phyloP scores from a whole-genome alignment of 2,888 invertebrate species.

The Parascotia fuliginaria region DNA sequence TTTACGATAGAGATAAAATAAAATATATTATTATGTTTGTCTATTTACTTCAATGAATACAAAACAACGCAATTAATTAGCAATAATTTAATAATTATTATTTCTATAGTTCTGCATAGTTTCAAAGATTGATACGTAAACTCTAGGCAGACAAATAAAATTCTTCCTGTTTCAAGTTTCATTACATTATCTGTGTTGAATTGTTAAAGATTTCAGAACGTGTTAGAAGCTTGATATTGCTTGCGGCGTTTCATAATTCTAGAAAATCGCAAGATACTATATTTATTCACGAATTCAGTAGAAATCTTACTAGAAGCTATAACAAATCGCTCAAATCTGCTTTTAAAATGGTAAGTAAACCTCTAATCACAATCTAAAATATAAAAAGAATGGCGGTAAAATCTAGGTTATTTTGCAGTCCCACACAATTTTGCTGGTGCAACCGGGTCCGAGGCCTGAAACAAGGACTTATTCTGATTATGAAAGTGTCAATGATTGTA shows the following conservation, averaged over 20 bases:
- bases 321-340: conserved; percentile 8
- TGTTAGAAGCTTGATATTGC: conserved; percentile 24
- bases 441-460: conserved; percentile 96
- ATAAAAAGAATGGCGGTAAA: conserved; percentile 43
- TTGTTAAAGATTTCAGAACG: conserved; percentile 24
- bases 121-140: too few species aligned
- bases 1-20: too few species aligned
- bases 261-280: conserved; percentile 2
- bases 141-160: too few species aligned
- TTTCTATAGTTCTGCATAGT: too few species aligned
- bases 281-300: conserved; percentile 1
- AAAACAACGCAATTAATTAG: too few species aligned
- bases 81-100: too few species aligned
- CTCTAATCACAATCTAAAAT: conserved; percentile 9
- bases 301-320: conserved; percentile 3
- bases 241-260: conserved; percentile 17
- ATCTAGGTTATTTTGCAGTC: conserved; percentile 86
- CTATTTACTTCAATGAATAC: too few species aligned
- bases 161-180: too few species aligned
- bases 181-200: background rate
- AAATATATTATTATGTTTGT: too few species aligned
- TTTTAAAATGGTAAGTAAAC: conserved; percentile 39
- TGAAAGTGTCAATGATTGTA: conserved; percentile 98
- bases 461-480: conserved; percentile 99
- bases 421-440: conserved; percentile 98